Percentiles rank a stretch among this genome's conserved stretches.
phyloP scores from a whole-genome alignment of 1,140 invertebrate species.

The Amphibalanus amphitrite region DNA sequence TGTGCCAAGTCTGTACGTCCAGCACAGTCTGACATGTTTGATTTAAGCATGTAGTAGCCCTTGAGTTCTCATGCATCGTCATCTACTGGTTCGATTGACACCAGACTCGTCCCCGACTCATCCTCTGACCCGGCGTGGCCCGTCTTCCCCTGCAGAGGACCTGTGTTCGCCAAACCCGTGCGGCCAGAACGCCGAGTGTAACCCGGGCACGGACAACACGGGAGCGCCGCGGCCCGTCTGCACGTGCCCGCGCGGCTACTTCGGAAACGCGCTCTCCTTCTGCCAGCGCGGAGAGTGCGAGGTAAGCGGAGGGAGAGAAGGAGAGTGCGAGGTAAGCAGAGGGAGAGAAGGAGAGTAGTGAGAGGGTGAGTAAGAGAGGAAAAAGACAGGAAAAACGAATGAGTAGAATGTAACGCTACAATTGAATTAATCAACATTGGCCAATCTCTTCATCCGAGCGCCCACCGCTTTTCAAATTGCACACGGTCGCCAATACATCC shows the following conservation, averaged over 20 bases:
- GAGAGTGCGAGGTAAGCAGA: conserved; percentile 10
- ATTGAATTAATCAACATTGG: background rate
- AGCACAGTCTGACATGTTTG: too few species aligned
- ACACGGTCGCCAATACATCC: too few species aligned
- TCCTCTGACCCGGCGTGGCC: conserved; percentile 18
- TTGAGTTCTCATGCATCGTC: too few species aligned
- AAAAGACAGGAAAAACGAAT: background rate
- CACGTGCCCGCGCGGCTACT: conserved; percentile 57
- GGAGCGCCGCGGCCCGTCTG: conserved; percentile 69
- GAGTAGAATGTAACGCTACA: background rate
- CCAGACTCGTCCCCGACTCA: too few species aligned
- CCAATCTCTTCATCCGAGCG: too few species aligned
- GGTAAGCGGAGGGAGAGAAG: conserved; percentile 54
- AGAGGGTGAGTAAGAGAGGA: background rate
- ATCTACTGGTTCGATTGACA: too few species aligned
- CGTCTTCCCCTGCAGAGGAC: conserved; percentile 35
- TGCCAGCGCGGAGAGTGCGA: conserved; percentile 27
- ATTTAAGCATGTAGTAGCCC: too few species aligned
- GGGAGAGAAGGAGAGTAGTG: background rate
- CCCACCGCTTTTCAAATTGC: too few species aligned
- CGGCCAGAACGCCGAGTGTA: conserved; percentile 59
- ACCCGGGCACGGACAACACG: conserved; percentile 57
- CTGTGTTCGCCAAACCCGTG: conserved; percentile 69
- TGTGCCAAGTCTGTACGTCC: background rate
- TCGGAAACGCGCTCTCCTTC: conserved; percentile 52